Evolutionary conservation across 2,113 vertebrate genomes (phyloP).

Genomic region (Pelecanoides urinatrix): DNA sequence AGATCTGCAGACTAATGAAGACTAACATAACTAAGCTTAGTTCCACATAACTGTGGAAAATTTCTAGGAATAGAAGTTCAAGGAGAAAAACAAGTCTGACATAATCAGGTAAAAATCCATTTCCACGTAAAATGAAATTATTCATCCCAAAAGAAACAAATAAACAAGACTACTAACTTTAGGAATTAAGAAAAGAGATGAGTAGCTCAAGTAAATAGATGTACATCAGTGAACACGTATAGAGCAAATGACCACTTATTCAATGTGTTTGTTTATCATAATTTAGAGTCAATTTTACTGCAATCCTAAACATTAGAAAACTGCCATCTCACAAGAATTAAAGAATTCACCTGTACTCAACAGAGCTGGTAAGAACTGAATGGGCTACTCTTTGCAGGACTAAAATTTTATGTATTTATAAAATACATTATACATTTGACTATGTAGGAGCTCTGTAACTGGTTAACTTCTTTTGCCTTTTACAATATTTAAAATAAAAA

Average conservation of each 20-base stretch:
- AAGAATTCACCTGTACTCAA: background rate
- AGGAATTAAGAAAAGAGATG: background rate
- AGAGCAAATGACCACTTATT: background rate
- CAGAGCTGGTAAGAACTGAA: background rate
- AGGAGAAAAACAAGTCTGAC: background rate
- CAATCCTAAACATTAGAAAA: background rate
- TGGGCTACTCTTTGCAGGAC: background rate
- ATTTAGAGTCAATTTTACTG: background rate
- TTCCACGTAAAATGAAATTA: background rate
- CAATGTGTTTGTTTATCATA: background rate
- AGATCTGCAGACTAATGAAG: background rate
- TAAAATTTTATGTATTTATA: background rate
- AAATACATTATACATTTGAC: background rate
- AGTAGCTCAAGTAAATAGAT: background rate
- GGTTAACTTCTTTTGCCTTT: background rate
- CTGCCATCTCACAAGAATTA: background rate
- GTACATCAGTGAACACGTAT: accelerated
- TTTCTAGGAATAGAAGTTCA: background rate
- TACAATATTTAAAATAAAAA: background rate
- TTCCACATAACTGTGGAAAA: background rate
- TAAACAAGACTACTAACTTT: background rate
- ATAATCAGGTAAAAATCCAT: background rate
- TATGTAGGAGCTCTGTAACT: background rate
- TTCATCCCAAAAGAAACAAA: background rate
- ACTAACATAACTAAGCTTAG: background rate